phyloP scores from a whole-genome alignment of 1,140 invertebrate species.

The Apis florea region DNA sequence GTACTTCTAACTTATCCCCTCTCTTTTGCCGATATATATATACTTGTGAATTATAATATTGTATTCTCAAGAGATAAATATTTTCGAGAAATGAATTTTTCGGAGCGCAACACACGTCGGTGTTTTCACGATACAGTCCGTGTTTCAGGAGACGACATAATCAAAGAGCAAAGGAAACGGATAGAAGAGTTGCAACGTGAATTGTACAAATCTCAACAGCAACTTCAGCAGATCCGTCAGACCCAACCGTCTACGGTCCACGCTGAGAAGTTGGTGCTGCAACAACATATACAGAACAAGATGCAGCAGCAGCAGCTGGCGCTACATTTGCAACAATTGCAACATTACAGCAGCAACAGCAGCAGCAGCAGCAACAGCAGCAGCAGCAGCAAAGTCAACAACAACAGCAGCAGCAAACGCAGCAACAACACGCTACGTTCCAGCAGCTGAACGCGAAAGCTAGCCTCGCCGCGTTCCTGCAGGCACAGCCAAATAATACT shows the following conservation, averaged over 20 bases:
- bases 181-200: constrained; percentile 94
- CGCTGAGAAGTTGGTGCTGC: constrained; percentile 82
- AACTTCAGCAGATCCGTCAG: constrained; percentile 85
- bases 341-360: constrained; percentile 76
- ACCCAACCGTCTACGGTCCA: constrained; percentile 77
- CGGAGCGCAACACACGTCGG: constrained; percentile 45
- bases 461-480: constrained; percentile 81
- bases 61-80: not conserved
- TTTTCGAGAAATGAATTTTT: constrained; percentile 8
- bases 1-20: constrained; percentile 45
- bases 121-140: constrained; percentile 62
- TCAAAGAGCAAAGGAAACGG: constrained; percentile 91
- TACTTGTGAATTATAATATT: not conserved
- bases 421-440: constrained; percentile 76
- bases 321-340: constrained; percentile 82
- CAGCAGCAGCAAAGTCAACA: constrained; percentile 67
- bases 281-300: constrained; percentile 87
- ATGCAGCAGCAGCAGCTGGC: constrained; percentile 83
- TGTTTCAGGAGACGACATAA: constrained; percentile 85
- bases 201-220: constrained; percentile 87
- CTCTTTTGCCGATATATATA: too few species aligned
- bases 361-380: constrained; percentile 72
- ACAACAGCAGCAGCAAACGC: constrained; percentile 71
- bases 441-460: constrained; percentile 81
- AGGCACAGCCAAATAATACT: constrained; percentile 79